Conservation (phyloP, 2,797 vertebrate genomes). For the Gastrophryne carolinensis region DNA sequence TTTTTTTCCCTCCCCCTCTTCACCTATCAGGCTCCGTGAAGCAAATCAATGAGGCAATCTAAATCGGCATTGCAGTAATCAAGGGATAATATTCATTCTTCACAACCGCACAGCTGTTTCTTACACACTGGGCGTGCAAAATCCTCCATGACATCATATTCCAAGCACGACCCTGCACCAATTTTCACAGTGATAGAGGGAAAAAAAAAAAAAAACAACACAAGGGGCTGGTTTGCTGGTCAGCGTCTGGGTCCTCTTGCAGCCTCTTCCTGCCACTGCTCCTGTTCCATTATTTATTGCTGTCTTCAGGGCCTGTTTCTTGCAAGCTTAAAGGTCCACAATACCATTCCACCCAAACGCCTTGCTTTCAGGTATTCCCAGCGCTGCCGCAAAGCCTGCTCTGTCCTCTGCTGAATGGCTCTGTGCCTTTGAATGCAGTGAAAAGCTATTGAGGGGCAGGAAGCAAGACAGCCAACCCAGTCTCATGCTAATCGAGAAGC, state of each 20-base stretch:
- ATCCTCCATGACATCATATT: constrained; percentile 39
- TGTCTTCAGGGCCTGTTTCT: constrained; percentile 44
- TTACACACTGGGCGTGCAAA: constrained; percentile 55
- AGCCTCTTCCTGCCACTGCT: constrained; percentile 39
- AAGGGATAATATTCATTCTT: constrained; percentile 68
- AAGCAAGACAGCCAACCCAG: constrained; percentile 55
- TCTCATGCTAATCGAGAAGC: constrained; percentile 59
- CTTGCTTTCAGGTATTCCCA: constrained; percentile 46
- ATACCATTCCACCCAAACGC: constrained; percentile 50
- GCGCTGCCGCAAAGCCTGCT: constrained; percentile 41
- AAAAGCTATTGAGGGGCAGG: constrained; percentile 55
- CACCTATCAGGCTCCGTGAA: constrained; percentile 72
- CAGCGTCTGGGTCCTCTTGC: constrained; percentile 28
- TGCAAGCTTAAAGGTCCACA: constrained; percentile 45
- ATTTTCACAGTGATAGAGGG: constrained; percentile 23
- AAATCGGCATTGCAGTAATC: constrained; percentile 75
- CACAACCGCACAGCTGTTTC: constrained; percentile 66
- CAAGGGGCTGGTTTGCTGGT: constrained; percentile 38
- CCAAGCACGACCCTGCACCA: constrained; percentile 17
- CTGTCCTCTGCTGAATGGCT: constrained; percentile 41
- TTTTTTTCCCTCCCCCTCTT: constrained; percentile 46
- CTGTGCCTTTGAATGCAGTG: constrained; percentile 52
- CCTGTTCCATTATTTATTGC: constrained; percentile 51
- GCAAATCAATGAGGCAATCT: constrained; percentile 70
- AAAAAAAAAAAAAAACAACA: no score